Conservation (phyloP, 2,113 vertebrate species). For the Eurypyga helias region DNA sequence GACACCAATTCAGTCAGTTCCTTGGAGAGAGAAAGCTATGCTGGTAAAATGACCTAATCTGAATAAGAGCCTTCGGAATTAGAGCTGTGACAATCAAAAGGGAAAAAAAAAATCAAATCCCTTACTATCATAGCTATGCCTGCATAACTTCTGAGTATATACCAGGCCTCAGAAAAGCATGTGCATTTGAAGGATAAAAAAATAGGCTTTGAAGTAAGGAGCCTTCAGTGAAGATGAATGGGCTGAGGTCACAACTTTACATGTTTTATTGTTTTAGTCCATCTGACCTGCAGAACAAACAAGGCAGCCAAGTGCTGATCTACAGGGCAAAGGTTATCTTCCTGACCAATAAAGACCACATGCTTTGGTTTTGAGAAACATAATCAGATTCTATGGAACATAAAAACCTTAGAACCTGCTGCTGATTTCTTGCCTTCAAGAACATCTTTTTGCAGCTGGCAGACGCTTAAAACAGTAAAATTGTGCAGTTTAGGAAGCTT, state of each 20-base stretch:
- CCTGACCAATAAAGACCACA: conserved; percentile 30
- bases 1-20: not conserved
- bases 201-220: conserved; percentile 43
- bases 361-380: conserved; percentile 41
- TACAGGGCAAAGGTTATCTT: conserved; percentile 53
- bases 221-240: conserved; percentile 46
- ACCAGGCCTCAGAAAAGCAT: not conserved
- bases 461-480: conserved; percentile 5
- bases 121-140: not conserved
- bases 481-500: not conserved
- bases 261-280: conserved; percentile 63
- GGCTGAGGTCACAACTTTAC: conserved; percentile 55
- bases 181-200: conserved; percentile 27
- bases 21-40: not conserved
- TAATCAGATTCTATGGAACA: conserved; percentile 34
- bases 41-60: not conserved
- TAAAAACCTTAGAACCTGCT: conserved; percentile 59
- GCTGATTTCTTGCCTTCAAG: conserved; percentile 25
- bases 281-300: conserved; percentile 60
- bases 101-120: not conserved
- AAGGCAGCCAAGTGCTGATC: conserved; percentile 55
- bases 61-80: not conserved
- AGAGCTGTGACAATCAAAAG: not conserved
- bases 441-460: conserved; percentile 31
- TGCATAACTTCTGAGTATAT: not conserved